Base-by-base conservation (phyloP, 1,140 invertebrate species). In the Drosophila sp. region DNA sequence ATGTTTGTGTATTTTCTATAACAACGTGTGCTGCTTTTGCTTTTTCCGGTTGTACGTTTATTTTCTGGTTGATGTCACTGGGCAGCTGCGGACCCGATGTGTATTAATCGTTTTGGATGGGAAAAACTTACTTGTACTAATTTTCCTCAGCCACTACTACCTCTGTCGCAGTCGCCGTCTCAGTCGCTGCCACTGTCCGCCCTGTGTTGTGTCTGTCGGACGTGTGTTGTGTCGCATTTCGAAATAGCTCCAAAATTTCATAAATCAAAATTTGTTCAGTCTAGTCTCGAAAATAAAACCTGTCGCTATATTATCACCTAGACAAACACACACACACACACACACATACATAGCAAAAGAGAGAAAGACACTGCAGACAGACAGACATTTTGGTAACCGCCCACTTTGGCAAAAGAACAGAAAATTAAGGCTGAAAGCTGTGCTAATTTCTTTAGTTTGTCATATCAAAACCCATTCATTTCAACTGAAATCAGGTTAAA, bases 51-150 rank as follows among this genome's bases (percentile, higher is more conserved):
- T 67, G 74, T 77, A 67, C 38, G 56, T 66, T 72, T 60, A 61
- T 70, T 58, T 64, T 70, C 78, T 86, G 80, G 66, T 87, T 89
- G 84, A 89, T 84, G 80, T 79, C 84, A 79, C 70, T 79, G 84
- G 84, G 84, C 84, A 89, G 84, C 84, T 89, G 84, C 80, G 74
- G 27, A 71, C 40, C 55, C 84, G 84, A 90, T 86, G 80, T 84
- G 69, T 90, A 90, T 90, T 90, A 90, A 90, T 90, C 83, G 83
- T 68, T 54, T 50, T 50, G 44, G 60, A 63, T 76, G 76, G 58
- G 62, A 70, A 80, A 66, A 70, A 57, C 27, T 47, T 56, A 50
- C 47, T 79, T 73, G 69, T 72, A 79, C 76, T 74, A 79, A 79
- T 79, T 79, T 82, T 72, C 72, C 58, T 57, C 76, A 63, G 57